Evolutionary conservation across 2,888 invertebrate genomes (phyloP), one percentile per base, ranked within the genome.

Genomic region (Dione juno): DNA sequence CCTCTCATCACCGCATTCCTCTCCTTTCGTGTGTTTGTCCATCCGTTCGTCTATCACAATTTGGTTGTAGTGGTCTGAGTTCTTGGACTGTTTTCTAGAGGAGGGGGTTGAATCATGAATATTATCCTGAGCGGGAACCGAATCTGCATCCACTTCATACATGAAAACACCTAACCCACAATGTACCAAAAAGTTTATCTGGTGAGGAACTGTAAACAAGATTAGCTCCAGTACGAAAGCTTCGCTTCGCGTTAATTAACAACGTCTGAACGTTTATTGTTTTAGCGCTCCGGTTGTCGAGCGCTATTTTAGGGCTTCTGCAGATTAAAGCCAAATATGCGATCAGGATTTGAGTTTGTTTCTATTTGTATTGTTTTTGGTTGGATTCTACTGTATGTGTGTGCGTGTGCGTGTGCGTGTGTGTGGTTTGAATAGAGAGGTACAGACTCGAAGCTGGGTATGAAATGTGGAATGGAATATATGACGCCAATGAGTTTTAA

Each of bases 151-250:
- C 45, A 45, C 0, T 45, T n/a, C 14, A 45, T 8, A 45, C n/a
- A 50, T 9, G 9, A 6, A 8, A 16, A 16, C 41, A 10, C 7
- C 48, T 16, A n/a, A 8, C 0, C n/a, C 16, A 61, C 28, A 61
- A 58, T 67, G 64, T 52, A 69, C 40, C 45, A 63, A 66, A 69
- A 45, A 73, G 52, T 71, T 66, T 65, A 69, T 59, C 66, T 66
- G 13, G 64, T 58, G 61, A 41, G 61, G 57, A 74, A 72, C 80
- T 78, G 80, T 82, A 84, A 87, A 85, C 84, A 84, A 82, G 84
- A 87, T 87, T 86, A 85, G 76, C 75, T 79, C 80, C 80, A 83
- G 79, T 82, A 53, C 21, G 68, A 65, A 48, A 41, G 43, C 28
- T 57, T 19, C 35, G 35, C 64, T 73, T 63, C 75, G 75, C 77